phyloP scores from a whole-genome alignment of 2,888 invertebrate species.

The Mallateleia sp. region DNA sequence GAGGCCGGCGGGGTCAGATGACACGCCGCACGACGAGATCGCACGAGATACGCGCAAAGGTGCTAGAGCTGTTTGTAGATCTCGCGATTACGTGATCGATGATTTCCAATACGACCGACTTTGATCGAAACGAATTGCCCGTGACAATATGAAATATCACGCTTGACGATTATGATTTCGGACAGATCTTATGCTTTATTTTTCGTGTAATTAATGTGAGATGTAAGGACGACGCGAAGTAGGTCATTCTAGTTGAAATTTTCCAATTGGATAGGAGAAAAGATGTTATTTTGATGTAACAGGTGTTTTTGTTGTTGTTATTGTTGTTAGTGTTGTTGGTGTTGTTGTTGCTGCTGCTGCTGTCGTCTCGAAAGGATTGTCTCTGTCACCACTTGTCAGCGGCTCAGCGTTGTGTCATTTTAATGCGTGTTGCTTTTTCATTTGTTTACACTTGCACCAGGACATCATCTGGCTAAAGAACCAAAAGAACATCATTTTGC shows the following conservation, averaged over 20 bases:
- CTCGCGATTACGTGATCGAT: constrained; percentile 84
- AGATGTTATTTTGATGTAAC: too few species aligned
- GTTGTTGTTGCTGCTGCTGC: constrained; percentile 51
- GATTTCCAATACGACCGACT: constrained; percentile 80
- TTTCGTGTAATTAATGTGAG: constrained; percentile 30
- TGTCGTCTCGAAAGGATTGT: constrained; percentile 26
- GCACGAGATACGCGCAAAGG: constrained; percentile 79
- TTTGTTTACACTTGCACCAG: constrained; percentile 33
- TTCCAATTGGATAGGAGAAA: too few species aligned
- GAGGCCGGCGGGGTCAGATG: constrained; percentile 73
- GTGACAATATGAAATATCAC: constrained; percentile 45
- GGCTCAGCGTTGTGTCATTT: constrained; percentile 48
- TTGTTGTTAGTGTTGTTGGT: too few species aligned
- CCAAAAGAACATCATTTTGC: constrained; percentile 17
- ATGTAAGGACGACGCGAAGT: too few species aligned
- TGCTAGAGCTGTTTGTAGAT: constrained; percentile 83
- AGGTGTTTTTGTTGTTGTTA: too few species aligned
- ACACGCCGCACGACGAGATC: constrained; percentile 84
- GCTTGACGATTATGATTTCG: constrained; percentile 1
- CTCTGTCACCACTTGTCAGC: constrained; percentile 42
- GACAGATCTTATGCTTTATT: background rate
- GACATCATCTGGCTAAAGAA: constrained; percentile 4
- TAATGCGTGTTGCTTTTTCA: constrained; percentile 59
- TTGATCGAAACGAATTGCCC: constrained; percentile 71
- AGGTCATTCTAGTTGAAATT: too few species aligned